Evolutionary conservation across 2,113 vertebrate genomes (phyloP).

Genomic region (Lophotis ruficrista): DNA sequence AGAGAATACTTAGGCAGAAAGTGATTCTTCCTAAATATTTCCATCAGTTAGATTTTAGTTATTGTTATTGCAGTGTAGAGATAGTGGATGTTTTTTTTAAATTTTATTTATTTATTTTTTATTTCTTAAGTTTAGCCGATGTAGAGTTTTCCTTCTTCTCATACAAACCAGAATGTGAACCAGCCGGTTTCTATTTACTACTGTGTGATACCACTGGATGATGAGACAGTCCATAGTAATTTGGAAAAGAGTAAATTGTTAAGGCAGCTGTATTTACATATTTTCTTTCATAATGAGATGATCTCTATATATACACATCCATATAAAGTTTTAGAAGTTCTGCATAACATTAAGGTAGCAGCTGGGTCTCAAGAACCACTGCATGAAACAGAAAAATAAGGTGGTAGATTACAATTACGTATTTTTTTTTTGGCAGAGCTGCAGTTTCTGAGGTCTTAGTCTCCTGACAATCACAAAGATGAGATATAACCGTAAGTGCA

Average conservation of each 20-base stretch:
- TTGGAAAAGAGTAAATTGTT: background rate
- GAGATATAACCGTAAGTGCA: background rate
- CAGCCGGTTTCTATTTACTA: background rate
- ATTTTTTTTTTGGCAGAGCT: background rate
- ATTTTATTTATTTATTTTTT: too few species aligned
- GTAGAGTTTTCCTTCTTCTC: background rate
- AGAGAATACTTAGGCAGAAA: background rate
- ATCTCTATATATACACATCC: background rate
- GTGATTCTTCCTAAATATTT: background rate
- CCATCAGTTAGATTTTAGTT: background rate
- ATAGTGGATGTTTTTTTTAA: too few species aligned
- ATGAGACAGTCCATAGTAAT: background rate
- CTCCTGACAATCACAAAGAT: background rate
- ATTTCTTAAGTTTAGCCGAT: background rate
- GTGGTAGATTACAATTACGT: background rate
- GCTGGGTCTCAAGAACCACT: background rate
- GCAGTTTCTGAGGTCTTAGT: background rate
- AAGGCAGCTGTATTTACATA: background rate
- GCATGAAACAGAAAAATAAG: background rate
- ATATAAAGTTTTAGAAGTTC: background rate
- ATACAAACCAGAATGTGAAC: background rate
- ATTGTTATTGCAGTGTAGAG: background rate
- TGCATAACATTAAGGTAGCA: background rate
- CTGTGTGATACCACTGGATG: background rate
- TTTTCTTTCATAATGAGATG: background rate